These are phyloP conservation scores for Diacarnus erythraeanus DNA, from an alignment of 37 sponge, comb jelly and placozoan genomes.

Conservation along the genomic window DNA sequence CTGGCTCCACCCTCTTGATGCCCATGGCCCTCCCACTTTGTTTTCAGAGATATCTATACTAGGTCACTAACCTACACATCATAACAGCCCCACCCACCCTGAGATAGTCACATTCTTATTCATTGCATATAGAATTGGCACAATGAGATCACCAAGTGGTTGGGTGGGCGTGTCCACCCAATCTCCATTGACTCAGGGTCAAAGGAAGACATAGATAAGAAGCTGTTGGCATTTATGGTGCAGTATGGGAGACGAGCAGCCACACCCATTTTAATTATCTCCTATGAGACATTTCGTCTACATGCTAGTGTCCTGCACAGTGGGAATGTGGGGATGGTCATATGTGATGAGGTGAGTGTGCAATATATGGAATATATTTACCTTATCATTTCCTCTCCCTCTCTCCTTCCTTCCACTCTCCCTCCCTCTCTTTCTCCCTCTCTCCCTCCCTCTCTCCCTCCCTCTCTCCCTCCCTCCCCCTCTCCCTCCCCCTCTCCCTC, in stretches of 20 bases:
- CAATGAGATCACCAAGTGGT: conserved; percentile 95
- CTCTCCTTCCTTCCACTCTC: too few species aligned
- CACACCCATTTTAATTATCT: conserved; percentile 86
- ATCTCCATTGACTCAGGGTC: conserved; percentile 93
- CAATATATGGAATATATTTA: too few species aligned
- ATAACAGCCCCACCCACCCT: neutral
- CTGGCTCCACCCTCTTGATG: neutral
- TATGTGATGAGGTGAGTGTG: conserved; percentile 87
- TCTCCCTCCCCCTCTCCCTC: conserved; percentile 17
- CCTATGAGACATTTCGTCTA: conserved; percentile 94
- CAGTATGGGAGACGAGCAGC: conserved; percentile 70
- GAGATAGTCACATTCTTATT: neutral
- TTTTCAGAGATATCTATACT: too few species aligned
- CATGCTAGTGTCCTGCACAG: conserved; percentile 83
- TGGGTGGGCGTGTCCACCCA: conserved; percentile 66
- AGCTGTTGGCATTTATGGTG: conserved; percentile 54
- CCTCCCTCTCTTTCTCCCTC: conserved; percentile 32
- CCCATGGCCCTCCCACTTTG: too few species aligned
- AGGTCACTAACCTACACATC: too few species aligned
- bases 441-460: conserved; percentile 1
- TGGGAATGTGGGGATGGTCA: conserved; percentile 83
- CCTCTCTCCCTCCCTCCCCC: neutral
- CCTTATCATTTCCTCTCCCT: too few species aligned
- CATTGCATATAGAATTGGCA: conserved; percentile 85
- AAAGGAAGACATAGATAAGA: conserved; percentile 89